phyloP scores from a whole-genome alignment of 2,888 invertebrate species.

The Apantesis nais region DNA sequence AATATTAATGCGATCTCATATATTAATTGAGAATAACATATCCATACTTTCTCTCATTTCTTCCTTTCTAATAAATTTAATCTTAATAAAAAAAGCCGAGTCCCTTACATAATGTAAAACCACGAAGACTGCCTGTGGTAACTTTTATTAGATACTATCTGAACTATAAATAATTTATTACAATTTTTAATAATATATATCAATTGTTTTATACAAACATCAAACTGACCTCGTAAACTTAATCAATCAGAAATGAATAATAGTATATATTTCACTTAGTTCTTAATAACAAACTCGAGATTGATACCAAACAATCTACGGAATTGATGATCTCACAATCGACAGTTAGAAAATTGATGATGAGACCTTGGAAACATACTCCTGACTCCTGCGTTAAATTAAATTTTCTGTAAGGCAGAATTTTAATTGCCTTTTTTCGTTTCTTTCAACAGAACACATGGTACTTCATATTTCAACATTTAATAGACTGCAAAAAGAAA shows the following conservation, averaged over 20 bases:
- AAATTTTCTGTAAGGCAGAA: too few species aligned
- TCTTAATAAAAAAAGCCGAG: too few species aligned
- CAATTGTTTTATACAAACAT: conserved; percentile 9
- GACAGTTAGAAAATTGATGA: conserved; percentile 62
- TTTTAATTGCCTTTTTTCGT: neutral
- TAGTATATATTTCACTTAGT: conserved; percentile 46
- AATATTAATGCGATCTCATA: neutral
- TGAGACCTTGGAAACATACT: too few species aligned
- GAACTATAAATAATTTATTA: neutral
- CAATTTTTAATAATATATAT: neutral
- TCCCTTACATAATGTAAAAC: too few species aligned
- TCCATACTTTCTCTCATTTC: too few species aligned
- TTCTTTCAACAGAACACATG: neutral
- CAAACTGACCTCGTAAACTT: conserved; percentile 30
- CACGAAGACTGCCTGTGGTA: too few species aligned
- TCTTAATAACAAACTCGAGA: conserved; percentile 44
- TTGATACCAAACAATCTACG: conserved; percentile 46
- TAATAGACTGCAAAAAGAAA: neutral
- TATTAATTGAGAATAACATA: too few species aligned
- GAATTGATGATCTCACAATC: conserved; percentile 50
- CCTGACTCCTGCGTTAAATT: too few species aligned
- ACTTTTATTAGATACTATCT: neutral
- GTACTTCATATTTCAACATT: neutral
- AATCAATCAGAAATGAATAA: conserved; percentile 38
- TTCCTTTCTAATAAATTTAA: too few species aligned